phyloP scores from a whole-genome alignment of 2,888 invertebrate species.

The Beris chalybata region DNA sequence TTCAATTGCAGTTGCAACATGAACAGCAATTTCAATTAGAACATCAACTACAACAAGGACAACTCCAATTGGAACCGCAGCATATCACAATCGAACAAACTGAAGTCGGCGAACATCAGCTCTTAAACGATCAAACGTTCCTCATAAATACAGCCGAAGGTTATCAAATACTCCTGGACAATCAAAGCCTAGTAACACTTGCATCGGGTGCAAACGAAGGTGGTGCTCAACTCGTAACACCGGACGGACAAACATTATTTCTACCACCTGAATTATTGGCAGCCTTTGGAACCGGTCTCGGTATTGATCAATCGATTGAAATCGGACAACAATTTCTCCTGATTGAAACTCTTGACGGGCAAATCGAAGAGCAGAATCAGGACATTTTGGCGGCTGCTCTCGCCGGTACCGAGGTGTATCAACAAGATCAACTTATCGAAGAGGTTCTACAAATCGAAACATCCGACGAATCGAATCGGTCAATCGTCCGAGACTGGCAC shows the following conservation, averaged over 20 bases:
- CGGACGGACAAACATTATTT: conserved; percentile 46
- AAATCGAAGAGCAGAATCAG: conserved; percentile 58
- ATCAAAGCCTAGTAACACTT: conserved; percentile 36
- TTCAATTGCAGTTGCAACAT: conserved; percentile 52
- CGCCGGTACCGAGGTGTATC: conserved; percentile 74
- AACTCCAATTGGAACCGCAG: conserved; percentile 36
- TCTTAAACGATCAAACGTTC: conserved; percentile 29
- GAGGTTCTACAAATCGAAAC: conserved; percentile 42
- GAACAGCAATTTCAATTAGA: conserved; percentile 54
- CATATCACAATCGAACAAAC: conserved; percentile 28
- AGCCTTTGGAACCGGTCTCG: conserved; percentile 45
- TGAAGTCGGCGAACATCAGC: conserved; percentile 28
- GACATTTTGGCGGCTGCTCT: conserved; percentile 76
- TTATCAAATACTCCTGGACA: conserved; percentile 32
- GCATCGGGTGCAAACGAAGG: conserved; percentile 36
- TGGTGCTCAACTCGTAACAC: conserved; percentile 44
- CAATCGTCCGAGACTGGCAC: conserved; percentile 49
- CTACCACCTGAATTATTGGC: conserved; percentile 37
- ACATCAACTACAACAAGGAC: conserved; percentile 53
- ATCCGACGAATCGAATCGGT: conserved; percentile 42
- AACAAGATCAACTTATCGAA: conserved; percentile 52
- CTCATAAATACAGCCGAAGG: conserved; percentile 36
- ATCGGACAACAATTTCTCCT: conserved; percentile 27
- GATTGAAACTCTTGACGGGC: conserved; percentile 20
- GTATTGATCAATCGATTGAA: conserved; percentile 38